Evolutionary conservation across 2,888 invertebrate species (phyloP), one percentile per base, ranked within the genome.

Genomic region (Andrena hattorfiana): DNA sequence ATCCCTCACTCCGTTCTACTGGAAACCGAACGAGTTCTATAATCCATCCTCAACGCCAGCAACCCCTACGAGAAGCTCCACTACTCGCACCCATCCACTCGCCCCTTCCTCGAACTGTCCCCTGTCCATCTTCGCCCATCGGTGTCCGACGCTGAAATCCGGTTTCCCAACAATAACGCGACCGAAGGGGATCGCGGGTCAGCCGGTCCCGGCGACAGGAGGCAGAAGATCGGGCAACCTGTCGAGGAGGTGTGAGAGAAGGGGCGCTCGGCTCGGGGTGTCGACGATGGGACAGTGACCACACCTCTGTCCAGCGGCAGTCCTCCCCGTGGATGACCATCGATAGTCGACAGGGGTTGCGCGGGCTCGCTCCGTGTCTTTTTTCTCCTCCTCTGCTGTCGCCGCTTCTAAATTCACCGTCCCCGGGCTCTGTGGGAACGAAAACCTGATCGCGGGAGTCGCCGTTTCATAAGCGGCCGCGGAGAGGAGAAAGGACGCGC

Each of bases 361-460:
- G 87, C 81, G 82, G 84, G 83, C 85, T 86, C 76, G 77, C 85
- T 87, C 72, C 64, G 75, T 67, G 56, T 75, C 72, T 16, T 70
- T 81, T 83, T 81, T 70, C 77, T 70, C 23, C 60, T 35, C 51
- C 59, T 63, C 74, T 32, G 16, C 75, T n/a, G 54, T 8, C 2
- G 16, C 7, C 4, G 35, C 26, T n/a, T 67, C 68, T 68, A 68
- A 68, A 48, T 54, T 6, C 8, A 20, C 62, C 26, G 13, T 23
- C 54, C 3, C 81, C 86, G 70, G 85, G 87, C 88, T 82, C 88
- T 93, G 93, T 94, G 94, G 94, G 94, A 94, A 94, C 93, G 91
- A 93, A 94, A 94, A 94, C 94, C 94, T 94, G 94, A 93, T 93
- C 91, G 93, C 90, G 92, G 91, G 91, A 86, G 90, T 90, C 83